phyloP scores from a whole-genome alignment of 2,113 vertebrate genomes.

The Syrrhaptes paradoxus region DNA sequence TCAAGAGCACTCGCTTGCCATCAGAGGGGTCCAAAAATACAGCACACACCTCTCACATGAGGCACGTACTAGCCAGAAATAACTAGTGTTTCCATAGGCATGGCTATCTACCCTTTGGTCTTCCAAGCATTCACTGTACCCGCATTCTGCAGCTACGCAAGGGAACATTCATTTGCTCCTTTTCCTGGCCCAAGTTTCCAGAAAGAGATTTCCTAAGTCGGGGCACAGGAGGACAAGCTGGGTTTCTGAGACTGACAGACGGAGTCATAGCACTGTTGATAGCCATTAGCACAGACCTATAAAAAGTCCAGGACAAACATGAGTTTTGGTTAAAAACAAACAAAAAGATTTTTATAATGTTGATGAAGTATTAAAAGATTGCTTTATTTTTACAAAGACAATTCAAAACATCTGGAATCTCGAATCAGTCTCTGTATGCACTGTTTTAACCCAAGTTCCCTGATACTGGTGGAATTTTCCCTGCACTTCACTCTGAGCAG shows the following conservation, averaged over 20 bases:
- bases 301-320: background rate
- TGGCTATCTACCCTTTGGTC: conserved; percentile 33
- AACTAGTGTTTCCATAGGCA: conserved; percentile 12
- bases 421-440: background rate
- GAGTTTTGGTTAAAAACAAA: conserved; percentile 14
- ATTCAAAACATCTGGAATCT: conserved; percentile 48
- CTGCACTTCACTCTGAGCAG: background rate
- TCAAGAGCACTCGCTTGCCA: background rate
- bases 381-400: conserved; percentile 1
- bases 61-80: conserved; percentile 29
- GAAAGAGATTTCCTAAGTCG: background rate
- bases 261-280: background rate
- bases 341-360: background rate
- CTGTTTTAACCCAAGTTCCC: background rate
- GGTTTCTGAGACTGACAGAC: background rate
- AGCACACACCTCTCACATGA: background rate
- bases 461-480: conserved; percentile 34
- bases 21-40: conserved; percentile 40
- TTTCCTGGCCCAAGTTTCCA: conserved; percentile 10
- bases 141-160: background rate
- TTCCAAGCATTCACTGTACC: conserved; percentile 4
- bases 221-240: conserved; percentile 37
- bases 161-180: conserved; percentile 24
- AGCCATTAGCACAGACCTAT: background rate
- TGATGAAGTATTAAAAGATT: conserved; percentile 1